Evolutionary conservation across 2,888 invertebrate species (phyloP).

Genomic region (Heteromurus nitidus): DNA sequence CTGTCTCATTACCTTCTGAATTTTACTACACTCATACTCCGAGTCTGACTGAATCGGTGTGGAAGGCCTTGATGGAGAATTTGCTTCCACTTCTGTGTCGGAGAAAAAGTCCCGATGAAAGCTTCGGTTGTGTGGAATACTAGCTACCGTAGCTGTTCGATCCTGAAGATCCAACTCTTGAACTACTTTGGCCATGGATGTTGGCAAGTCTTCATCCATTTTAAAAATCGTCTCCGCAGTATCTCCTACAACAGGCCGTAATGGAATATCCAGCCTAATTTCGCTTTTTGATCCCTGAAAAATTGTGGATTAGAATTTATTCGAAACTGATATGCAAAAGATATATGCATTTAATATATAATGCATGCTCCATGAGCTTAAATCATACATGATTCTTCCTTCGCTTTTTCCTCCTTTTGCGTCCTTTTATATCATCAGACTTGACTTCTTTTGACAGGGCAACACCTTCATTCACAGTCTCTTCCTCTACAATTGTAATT

Average conservation of each 20-base stretch:
- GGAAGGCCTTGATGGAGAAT: slow-evolving; percentile 81
- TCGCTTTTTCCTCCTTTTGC: slow-evolving; percentile 69
- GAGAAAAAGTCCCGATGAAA: slow-evolving; percentile 73
- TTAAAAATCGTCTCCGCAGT: slow-evolving; percentile 71
- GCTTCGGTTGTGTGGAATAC: slow-evolving; percentile 68
- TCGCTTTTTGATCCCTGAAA: slow-evolving; percentile 72
- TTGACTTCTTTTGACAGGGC: slow-evolving; percentile 27
- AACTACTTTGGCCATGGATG: slow-evolving; percentile 76
- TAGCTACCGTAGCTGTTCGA: slow-evolving; percentile 67
- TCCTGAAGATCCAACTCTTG: slow-evolving; percentile 76
- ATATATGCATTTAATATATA: neutral
- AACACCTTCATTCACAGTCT: slow-evolving; percentile 16
- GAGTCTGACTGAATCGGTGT: slow-evolving; percentile 96
- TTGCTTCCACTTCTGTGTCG: slow-evolving; percentile 73
- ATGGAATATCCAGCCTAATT: slow-evolving; percentile 61
- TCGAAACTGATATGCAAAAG: neutral
- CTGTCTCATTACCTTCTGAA: slow-evolving; percentile 67
- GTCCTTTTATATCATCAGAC: slow-evolving; percentile 69
- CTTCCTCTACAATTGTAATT: slow-evolving; percentile 68
- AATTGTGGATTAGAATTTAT: neutral
- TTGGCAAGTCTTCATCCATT: slow-evolving; percentile 70
- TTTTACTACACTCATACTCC: slow-evolving; percentile 83
- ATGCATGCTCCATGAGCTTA: neutral
- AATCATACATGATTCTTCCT: slow-evolving; percentile 71
- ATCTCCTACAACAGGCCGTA: slow-evolving; percentile 74